These are phyloP conservation scores for Agapornis canus DNA, from an alignment of 2,797 vertebrate genomes.

Conservation along the genomic window DNA sequence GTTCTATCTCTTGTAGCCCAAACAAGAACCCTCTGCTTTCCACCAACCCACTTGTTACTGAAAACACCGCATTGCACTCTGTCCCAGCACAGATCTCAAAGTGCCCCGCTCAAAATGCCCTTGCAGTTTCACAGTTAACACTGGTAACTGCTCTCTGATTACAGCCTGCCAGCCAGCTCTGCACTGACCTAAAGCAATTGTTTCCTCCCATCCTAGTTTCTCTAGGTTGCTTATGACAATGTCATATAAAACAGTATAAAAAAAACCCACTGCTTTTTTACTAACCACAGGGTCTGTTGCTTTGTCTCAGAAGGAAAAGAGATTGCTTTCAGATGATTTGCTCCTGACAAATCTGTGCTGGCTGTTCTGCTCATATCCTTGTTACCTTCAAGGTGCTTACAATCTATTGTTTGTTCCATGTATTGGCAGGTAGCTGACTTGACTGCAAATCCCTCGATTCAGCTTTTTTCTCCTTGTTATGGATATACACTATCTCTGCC, in stretches of 20 bases:
- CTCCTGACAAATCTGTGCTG: not conserved
- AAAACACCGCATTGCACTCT: not conserved
- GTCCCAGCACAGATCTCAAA: not conserved
- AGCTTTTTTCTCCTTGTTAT: not conserved
- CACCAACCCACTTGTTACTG: rapidly evolving
- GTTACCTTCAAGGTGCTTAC: not conserved
- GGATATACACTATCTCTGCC: not conserved
- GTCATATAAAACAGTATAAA: not conserved
- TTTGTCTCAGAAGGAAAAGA: not conserved
- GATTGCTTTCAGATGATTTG: not conserved
- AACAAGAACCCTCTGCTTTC: not conserved
- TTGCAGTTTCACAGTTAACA: not conserved
- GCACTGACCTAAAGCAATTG: not conserved
- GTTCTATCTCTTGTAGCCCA: not conserved
- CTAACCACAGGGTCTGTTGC: not conserved
- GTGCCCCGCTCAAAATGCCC: not conserved
- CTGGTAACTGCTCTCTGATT: not conserved
- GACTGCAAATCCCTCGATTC: not conserved
- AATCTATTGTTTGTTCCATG: not conserved
- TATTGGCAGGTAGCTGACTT: not conserved
- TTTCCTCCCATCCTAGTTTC: not conserved
- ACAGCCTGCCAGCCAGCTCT: not conserved
- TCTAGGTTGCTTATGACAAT: not conserved
- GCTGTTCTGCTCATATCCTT: not conserved
- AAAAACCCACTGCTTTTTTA: not conserved